These are phyloP conservation scores for Hemaris fuciformis DNA, from an alignment of 2,888 invertebrate genomes.

Conservation along the genomic window DNA sequence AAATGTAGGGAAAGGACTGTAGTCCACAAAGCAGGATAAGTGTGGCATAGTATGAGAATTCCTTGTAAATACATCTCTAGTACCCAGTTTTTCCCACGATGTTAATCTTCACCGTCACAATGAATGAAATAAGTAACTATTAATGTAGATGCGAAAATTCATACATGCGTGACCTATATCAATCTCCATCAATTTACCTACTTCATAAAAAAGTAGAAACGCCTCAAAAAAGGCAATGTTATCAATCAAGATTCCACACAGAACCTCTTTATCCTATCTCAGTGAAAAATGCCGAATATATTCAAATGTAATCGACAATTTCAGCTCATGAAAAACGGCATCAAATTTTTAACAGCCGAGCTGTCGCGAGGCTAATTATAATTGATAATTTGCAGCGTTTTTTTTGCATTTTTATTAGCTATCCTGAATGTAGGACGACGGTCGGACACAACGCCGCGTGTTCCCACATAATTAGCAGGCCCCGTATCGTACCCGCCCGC, in stretches of 20 bases:
- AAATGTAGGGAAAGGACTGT: too few relatives aligned
- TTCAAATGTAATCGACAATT: not conserved
- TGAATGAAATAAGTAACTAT: too few relatives aligned
- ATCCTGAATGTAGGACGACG: slow-evolving; percentile 64
- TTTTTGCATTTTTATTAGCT: slow-evolving; percentile 74
- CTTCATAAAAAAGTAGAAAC: too few relatives aligned
- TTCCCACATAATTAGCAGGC: slow-evolving; percentile 71
- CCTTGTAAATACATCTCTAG: too few relatives aligned
- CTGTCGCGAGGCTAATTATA: slow-evolving; percentile 67
- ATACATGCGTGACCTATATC: too few relatives aligned
- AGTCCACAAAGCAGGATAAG: too few relatives aligned
- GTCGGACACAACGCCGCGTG: slow-evolving; percentile 64
- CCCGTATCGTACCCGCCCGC: slow-evolving; percentile 72
- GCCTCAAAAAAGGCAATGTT: not conserved
- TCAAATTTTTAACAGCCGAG: slow-evolving; percentile 21
- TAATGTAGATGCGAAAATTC: too few relatives aligned
- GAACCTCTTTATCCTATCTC: not conserved
- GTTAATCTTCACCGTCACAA: too few relatives aligned
- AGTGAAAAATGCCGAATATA: not conserved
- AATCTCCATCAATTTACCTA: too few relatives aligned
- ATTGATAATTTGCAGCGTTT: slow-evolving; percentile 71
- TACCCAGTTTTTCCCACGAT: too few relatives aligned
- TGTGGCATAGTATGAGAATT: too few relatives aligned
- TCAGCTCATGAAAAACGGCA: not conserved
- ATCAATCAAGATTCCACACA: not conserved